Conservation (phyloP, 2,113 vertebrate genomes). For the Cephalopterus ornatus region DNA sequence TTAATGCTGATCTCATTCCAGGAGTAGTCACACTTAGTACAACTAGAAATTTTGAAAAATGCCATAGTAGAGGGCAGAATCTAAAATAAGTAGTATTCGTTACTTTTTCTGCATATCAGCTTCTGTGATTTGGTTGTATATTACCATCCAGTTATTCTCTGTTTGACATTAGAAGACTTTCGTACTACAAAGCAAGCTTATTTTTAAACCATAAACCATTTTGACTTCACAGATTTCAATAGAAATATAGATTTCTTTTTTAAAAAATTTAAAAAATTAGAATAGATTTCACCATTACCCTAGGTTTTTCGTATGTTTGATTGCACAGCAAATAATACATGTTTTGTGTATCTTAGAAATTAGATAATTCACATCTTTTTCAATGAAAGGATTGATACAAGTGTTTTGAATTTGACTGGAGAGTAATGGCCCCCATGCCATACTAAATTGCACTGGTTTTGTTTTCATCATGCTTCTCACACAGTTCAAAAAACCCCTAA, state of each 20-base stretch:
- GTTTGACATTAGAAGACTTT: background rate
- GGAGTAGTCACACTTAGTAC: background rate
- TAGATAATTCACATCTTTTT: background rate
- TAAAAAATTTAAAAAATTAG: background rate
- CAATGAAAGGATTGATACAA: background rate
- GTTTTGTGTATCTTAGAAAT: background rate
- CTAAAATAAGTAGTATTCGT: background rate
- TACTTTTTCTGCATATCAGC: background rate
- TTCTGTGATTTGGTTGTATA: background rate
- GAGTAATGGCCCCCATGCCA: background rate
- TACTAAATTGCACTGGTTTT: background rate
- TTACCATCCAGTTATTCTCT: background rate
- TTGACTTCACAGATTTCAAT: background rate
- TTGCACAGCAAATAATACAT: background rate
- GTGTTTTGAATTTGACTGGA: slow-evolving; percentile 11
- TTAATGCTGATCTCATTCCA: background rate
- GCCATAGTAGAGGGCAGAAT: background rate
- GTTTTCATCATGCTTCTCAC: slow-evolving; percentile 26
- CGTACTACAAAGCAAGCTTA: background rate
- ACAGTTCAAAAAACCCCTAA: slow-evolving; percentile 1
- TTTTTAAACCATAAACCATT: background rate
- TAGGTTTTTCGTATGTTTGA: background rate
- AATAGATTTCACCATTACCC: background rate
- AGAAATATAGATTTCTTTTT: background rate
- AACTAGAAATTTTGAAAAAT: background rate